Percentiles rank a stretch among this genome's conserved stretches.
phyloP scores from a whole-genome alignment of 1,140 invertebrate species.

The Drosophila burlai region DNA sequence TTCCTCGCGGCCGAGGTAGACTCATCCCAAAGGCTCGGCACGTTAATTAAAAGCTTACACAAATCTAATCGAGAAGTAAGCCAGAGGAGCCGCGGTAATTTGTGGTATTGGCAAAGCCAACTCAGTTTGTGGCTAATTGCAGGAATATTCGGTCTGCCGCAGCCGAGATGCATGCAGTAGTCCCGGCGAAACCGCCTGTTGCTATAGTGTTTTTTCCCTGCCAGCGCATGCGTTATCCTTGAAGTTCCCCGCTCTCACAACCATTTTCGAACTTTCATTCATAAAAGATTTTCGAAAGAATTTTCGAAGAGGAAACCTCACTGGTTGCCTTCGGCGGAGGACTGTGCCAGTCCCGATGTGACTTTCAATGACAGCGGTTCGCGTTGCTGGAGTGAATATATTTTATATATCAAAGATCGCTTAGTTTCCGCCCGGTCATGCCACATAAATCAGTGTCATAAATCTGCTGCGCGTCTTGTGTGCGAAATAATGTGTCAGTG shows the following conservation, averaged over 20 bases:
- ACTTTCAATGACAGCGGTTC: conserved; percentile 61
- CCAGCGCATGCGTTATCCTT: conserved; percentile 55
- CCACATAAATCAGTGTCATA: conserved; percentile 79
- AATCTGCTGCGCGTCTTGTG: conserved; percentile 66
- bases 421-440: conserved; percentile 19
- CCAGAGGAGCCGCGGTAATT: conserved; percentile 10
- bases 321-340: background rate
- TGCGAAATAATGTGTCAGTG: conserved; percentile 70
- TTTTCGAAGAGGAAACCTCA: conserved; percentile 40
- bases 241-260: background rate
- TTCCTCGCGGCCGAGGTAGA: background rate
- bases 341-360: conserved; percentile 59
- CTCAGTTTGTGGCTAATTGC: conserved; percentile 32
- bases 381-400: background rate
- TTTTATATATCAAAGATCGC: background rate
- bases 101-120: conserved; percentile 31
- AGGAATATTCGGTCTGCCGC: conserved; percentile 19
- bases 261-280: conserved; percentile 63
- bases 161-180: conserved; percentile 12
- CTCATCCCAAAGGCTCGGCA: conserved; percentile 3
- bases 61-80: conserved; percentile 42
- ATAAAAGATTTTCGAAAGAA: conserved; percentile 43
- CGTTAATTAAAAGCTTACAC: conserved; percentile 32
- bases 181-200: conserved; percentile 36
- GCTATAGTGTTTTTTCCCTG: conserved; percentile 5